phyloP scores from a whole-genome alignment of 2,113 vertebrate species.

The Sorex fumeus region DNA sequence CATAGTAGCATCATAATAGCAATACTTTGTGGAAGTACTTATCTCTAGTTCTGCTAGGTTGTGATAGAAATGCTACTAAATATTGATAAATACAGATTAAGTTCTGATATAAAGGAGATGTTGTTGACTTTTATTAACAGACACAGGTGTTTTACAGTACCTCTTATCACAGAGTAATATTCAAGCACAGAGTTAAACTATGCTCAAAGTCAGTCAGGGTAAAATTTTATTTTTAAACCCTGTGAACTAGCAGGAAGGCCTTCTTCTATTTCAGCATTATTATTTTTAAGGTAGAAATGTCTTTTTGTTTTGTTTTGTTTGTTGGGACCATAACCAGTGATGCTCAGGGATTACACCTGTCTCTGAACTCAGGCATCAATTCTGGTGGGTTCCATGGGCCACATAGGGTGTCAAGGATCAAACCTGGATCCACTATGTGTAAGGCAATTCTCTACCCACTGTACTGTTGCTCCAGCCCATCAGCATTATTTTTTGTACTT shows the following conservation, averaged over 20 bases:
- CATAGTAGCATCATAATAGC: slow-evolving; percentile 42
- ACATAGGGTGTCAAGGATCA: too few relatives aligned
- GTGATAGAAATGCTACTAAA: slow-evolving; percentile 63
- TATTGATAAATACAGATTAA: slow-evolving; percentile 60
- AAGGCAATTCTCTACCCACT: too few relatives aligned
- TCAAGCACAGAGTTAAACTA: background rate
- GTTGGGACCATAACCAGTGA: too few relatives aligned
- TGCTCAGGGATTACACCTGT: too few relatives aligned
- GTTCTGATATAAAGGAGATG: slow-evolving; percentile 56
- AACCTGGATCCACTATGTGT: too few relatives aligned
- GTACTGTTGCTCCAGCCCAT: background rate
- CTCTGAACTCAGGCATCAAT: too few relatives aligned
- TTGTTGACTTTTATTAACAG: slow-evolving; percentile 76
- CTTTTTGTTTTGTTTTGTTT: too few relatives aligned
- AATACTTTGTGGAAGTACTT: slow-evolving; percentile 63
- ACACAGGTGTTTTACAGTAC: slow-evolving; percentile 78
- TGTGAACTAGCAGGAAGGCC: background rate
- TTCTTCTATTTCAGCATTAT: background rate
- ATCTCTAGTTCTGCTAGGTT: slow-evolving; percentile 57
- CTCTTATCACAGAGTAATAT: slow-evolving; percentile 78
- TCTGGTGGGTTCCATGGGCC: too few relatives aligned
- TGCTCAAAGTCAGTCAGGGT: slow-evolving; percentile 67
- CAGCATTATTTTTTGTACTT: background rate
- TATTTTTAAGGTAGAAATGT: too few relatives aligned
- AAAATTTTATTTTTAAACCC: background rate